Evolutionary conservation across 2,113 vertebrate genomes (phyloP).

Genomic region (Dromiciops gliroides): DNA sequence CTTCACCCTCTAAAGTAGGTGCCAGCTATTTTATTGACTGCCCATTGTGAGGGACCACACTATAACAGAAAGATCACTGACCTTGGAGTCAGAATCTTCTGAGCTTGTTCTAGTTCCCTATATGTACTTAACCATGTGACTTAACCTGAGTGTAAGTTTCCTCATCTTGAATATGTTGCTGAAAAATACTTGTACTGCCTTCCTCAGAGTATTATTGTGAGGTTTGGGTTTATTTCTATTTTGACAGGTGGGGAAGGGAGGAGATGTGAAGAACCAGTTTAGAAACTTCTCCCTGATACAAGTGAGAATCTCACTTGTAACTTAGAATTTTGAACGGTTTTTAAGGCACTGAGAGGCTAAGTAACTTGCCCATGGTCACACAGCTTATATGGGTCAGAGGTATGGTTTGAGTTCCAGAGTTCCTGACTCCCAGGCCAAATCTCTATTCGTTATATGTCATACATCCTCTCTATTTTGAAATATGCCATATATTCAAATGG

Average conservation of each 20-base stretch:
- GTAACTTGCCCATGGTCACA: neutral
- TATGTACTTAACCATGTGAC: neutral
- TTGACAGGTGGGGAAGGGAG: neutral
- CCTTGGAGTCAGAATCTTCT: neutral
- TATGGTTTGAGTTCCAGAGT: neutral
- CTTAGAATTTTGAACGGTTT: neutral
- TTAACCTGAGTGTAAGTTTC: neutral
- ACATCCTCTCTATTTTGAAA: neutral
- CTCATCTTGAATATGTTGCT: neutral
- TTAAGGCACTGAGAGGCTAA: neutral
- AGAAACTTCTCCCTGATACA: neutral
- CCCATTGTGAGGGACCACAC: neutral
- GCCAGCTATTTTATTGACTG: neutral
- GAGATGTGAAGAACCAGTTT: neutral
- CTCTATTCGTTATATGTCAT: accelerated
- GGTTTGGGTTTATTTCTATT: neutral
- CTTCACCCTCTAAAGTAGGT: neutral
- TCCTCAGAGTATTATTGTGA: neutral
- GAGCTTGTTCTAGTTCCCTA: neutral
- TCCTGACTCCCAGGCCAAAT: too few species aligned
- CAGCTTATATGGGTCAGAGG: neutral
- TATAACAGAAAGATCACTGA: neutral
- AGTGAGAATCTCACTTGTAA: neutral
- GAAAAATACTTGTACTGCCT: neutral
- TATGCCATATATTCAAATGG: neutral